Conservation (phyloP, 2,888 invertebrate species). For the Temnothorax unifasciatus region DNA sequence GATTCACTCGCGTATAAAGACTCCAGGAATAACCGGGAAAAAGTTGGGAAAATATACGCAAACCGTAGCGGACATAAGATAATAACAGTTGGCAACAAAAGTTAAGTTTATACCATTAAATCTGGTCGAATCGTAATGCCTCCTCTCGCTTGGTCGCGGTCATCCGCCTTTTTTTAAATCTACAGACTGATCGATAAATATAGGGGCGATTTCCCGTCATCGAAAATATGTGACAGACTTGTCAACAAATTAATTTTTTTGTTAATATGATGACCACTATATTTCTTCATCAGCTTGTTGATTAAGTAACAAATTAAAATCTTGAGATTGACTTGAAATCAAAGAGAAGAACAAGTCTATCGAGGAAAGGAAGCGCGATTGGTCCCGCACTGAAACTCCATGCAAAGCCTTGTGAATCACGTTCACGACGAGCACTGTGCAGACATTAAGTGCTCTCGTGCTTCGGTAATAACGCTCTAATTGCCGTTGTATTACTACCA, state of each 20-base stretch:
- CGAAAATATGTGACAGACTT: not conserved
- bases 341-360: not conserved
- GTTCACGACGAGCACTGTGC: conserved; percentile 33
- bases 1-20: conserved; percentile 19
- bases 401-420: conserved; percentile 45
- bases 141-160: conserved; percentile 24
- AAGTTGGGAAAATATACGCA: conserved; percentile 28
- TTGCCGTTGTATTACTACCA: conserved; percentile 74
- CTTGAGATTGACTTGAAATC: not conserved
- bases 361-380: not conserved
- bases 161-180: not conserved
- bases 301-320: not conserved
- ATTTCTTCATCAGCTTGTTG: not conserved
- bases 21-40: conserved; percentile 26
- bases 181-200: not conserved
- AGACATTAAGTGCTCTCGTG: conserved; percentile 66
- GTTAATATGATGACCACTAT: not conserved
- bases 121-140: conserved; percentile 20
- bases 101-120: conserved; percentile 35
- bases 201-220: not conserved
- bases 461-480: conserved; percentile 75
- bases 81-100: conserved; percentile 28
- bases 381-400: not conserved
- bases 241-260: not conserved
- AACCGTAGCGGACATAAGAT: conserved; percentile 27